Base-by-base conservation (phyloP, 2,113 vertebrate genomes). In the Miniopterus natalensis region DNA sequence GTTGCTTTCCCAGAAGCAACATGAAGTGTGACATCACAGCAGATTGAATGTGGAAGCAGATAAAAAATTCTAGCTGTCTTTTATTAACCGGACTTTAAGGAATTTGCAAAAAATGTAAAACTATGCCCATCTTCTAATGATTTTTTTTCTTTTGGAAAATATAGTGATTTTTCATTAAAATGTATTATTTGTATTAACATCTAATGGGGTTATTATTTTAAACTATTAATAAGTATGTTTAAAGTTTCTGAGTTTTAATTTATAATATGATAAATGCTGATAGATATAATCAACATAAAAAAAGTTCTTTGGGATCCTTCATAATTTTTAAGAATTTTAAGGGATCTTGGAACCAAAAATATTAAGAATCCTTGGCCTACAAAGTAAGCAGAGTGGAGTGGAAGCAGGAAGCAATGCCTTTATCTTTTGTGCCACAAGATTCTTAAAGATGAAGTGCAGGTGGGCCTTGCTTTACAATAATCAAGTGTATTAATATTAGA, bases 141-240 rank as follows among this genome's bases (percentile, higher is more conserved):
- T 47, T 36, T 79, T 31, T 94, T 94, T 31, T 84, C 9, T 70
- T 79, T 84, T 90, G 40, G 20, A 93, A 93, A 79, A 65, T 36
- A 66, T 21, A 15, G 20, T 18, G 31, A 59, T 20, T 4, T 47
- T 40, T 87, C 86, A 75, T 87, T 66, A 53, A 93, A 47, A 73
- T 78, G 47, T 57, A 29, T 65, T 74, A 17, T 23, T 88, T 53
- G 15, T 80, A 12, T 88, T 75, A 90, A 49, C 23, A 49, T 63
- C 31, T 15, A 6, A 36, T 87, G 14, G 3, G 5, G n/a, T 88
- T 61, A 42, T 88, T 96, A 63, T 65, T 74, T 85, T 81, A 66
- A 95, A 17, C 14, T 90, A 61, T 15, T 55, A 47, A 15, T 59
- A 80, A 86, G 59, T 61, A 83, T 20, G 61, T 7, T 77, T 77